phyloP scores from a whole-genome alignment of 2,888 invertebrate species.

The Cephus runcator region DNA sequence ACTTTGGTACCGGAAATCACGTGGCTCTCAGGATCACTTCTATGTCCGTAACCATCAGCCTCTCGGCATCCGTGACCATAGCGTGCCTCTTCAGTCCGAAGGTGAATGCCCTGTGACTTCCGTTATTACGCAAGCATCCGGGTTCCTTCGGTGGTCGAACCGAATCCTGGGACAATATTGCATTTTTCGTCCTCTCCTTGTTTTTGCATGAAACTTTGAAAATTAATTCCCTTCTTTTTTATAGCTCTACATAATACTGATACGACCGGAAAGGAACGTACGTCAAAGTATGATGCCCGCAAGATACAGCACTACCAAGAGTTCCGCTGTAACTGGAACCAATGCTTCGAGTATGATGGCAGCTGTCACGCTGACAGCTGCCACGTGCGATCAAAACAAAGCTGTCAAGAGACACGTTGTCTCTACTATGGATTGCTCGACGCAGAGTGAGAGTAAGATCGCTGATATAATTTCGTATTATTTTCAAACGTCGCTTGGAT shows the following conservation, averaged over 20 bases:
- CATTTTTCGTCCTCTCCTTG: neutral
- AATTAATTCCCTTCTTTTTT: slow-evolving; percentile 24
- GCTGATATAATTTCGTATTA: neutral
- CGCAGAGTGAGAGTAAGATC: slow-evolving; percentile 59
- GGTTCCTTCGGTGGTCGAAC: neutral
- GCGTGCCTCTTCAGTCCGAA: slow-evolving; percentile 95
- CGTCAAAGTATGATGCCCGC: slow-evolving; percentile 88
- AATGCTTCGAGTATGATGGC: slow-evolving; percentile 74
- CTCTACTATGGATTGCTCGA: slow-evolving; percentile 57
- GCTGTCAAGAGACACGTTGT: slow-evolving; percentile 72
- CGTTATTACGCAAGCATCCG: neutral
- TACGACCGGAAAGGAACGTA: slow-evolving; percentile 90
- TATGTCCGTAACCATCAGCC: slow-evolving; percentile 94
- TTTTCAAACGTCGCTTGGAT: neutral
- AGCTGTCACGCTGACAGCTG: slow-evolving; percentile 74
- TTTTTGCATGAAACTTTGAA: neutral
- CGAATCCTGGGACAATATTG: neutral
- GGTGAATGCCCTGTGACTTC: slow-evolving; percentile 67
- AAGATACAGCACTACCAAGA: slow-evolving; percentile 73
- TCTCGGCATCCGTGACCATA: slow-evolving; percentile 93
- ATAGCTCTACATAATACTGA: slow-evolving; percentile 88
- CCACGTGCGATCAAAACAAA: slow-evolving; percentile 76
- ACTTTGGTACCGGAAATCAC: slow-evolving; percentile 95
- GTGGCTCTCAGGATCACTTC: slow-evolving; percentile 92
- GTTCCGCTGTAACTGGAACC: slow-evolving; percentile 71